A percentile compares a stretch with the other conserved stretches of the same genome.
These are phyloP conservation scores for Gnathonemus echidnorhynchus DNA, from an alignment of 2,113 vertebrate genomes.

Conservation along the genomic window DNA sequence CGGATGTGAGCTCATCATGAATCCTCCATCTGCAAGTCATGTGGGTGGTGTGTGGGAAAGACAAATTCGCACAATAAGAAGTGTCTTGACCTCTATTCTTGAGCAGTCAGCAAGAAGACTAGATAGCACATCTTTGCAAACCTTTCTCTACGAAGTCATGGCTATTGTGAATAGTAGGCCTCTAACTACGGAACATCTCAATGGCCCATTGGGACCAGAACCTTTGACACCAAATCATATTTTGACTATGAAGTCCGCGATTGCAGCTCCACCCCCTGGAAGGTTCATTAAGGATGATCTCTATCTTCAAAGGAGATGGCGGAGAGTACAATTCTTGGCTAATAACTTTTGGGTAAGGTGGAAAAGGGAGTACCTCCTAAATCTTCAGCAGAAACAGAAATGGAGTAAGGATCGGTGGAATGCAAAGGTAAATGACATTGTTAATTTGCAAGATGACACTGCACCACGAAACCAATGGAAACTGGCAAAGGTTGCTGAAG, in stretches of 20 bases:
- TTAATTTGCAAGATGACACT: conserved; percentile 19
- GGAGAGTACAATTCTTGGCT: conserved; percentile 6
- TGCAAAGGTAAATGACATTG: conserved; percentile 23
- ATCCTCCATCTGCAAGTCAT: conserved; percentile 27
- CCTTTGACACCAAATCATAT: conserved; percentile 26
- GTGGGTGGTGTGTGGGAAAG: conserved; percentile 28
- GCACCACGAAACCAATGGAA: conserved; percentile 24
- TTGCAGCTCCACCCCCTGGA: conserved; percentile 20
- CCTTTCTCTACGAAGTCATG: conserved; percentile 25
- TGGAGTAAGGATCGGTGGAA: conserved; percentile 24
- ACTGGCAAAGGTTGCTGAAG: conserved; percentile 18
- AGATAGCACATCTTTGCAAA: conserved; percentile 21
- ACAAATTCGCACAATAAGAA: conserved; percentile 28
- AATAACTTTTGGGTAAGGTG: conserved; percentile 19
- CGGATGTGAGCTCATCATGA: conserved; percentile 32
- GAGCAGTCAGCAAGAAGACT: conserved; percentile 25
- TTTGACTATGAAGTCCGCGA: conserved; percentile 21
- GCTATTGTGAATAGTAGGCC: conserved; percentile 24
- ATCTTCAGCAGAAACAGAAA: conserved; percentile 23
- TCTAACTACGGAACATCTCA: conserved; percentile 20
- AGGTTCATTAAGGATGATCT: conserved; percentile 19
- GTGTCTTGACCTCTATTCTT: conserved; percentile 29
- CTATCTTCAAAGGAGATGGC: conserved; percentile 22
- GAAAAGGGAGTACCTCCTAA: conserved; percentile 8
- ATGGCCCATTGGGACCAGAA: conserved; percentile 17